phyloP scores from a whole-genome alignment of 2,113 vertebrate genomes.

The Serilophus lunatus region DNA sequence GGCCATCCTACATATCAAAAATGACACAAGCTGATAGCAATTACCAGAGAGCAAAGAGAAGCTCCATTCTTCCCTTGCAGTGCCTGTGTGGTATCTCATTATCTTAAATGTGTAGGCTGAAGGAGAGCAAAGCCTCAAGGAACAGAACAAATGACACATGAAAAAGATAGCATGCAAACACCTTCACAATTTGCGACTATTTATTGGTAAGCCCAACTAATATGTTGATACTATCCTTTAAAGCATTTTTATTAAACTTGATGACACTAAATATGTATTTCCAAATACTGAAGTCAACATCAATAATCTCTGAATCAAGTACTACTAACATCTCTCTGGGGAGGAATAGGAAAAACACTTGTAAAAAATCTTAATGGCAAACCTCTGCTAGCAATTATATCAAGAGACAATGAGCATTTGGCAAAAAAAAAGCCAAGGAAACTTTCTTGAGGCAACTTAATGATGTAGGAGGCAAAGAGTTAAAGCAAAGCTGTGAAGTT shows the following conservation, averaged over 20 bases:
- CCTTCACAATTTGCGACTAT: not conserved
- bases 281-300: not conserved
- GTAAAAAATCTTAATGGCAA: slow-evolving; percentile 28
- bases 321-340: not conserved
- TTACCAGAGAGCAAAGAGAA: not conserved
- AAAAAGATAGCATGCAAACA: not conserved
- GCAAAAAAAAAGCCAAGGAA: not conserved
- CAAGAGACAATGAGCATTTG: slow-evolving; percentile 37
- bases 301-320: not conserved
- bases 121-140: not conserved
- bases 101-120: not conserved
- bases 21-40: fast-evolving
- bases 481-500: slow-evolving; percentile 67
- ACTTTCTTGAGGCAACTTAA: slow-evolving; percentile 3
- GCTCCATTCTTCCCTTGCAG: not conserved
- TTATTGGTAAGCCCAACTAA: slow-evolving; percentile 2
- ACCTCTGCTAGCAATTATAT: slow-evolving; percentile 41
- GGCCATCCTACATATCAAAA: not conserved
- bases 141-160: not conserved
- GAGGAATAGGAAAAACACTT: not conserved
- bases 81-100: not conserved
- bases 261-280: not conserved
- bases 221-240: not conserved
- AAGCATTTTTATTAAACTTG: not conserved
- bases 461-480: slow-evolving; percentile 67